Evolutionary conservation across 92 coral and sea anemone genomes (phyloP).

Genomic region (Paragorgia papillata): DNA sequence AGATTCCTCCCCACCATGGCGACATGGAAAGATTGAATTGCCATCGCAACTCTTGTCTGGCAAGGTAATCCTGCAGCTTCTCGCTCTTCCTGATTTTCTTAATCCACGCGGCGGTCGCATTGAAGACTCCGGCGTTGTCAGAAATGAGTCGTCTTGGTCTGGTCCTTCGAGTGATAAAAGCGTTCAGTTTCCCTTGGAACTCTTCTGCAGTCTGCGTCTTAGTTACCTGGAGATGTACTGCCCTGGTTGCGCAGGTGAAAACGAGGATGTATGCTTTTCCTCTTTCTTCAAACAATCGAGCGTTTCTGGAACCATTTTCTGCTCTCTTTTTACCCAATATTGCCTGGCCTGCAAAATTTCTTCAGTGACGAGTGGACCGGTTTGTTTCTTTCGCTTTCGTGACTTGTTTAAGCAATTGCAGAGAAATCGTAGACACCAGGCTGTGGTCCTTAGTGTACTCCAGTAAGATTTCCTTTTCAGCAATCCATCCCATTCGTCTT

Average conservation of each 20-base stretch:
- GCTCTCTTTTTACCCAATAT: slow-evolving; percentile 43
- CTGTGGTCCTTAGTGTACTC: slow-evolving; percentile 54
- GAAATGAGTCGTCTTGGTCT: no score
- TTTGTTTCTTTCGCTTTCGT: slow-evolving; percentile 6
- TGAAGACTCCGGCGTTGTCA: slow-evolving; percentile 58
- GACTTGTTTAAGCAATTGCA: slow-evolving; percentile 34
- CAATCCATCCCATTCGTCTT: slow-evolving; percentile 54
- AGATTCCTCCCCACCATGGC: slow-evolving; percentile 70
- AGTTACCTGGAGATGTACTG: slow-evolving; percentile 56
- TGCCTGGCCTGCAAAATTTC: slow-evolving; percentile 43
- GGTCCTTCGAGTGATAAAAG: slow-evolving; percentile 49
- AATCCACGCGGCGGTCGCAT: slow-evolving; percentile 54
- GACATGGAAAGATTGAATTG: slow-evolving; percentile 58
- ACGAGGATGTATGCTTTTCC: slow-evolving; percentile 52
- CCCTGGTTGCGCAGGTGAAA: slow-evolving; percentile 59
- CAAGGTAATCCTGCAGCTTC: slow-evolving; percentile 49
- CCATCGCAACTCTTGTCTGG: slow-evolving; percentile 45
- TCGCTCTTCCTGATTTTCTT: slow-evolving; percentile 52
- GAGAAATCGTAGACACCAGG: slow-evolving; percentile 58
- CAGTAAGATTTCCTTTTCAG: slow-evolving; percentile 54
- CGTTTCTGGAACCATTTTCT: not conserved
- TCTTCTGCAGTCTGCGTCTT: slow-evolving; percentile 56
- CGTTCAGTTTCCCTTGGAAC: slow-evolving; percentile 46
- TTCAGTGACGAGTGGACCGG: slow-evolving; percentile 59
- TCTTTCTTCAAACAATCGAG: slow-evolving; percentile 35